These are phyloP conservation scores for Nibea albiflora DNA, from an alignment of 2,113 vertebrate genomes.

Conservation along the genomic window DNA sequence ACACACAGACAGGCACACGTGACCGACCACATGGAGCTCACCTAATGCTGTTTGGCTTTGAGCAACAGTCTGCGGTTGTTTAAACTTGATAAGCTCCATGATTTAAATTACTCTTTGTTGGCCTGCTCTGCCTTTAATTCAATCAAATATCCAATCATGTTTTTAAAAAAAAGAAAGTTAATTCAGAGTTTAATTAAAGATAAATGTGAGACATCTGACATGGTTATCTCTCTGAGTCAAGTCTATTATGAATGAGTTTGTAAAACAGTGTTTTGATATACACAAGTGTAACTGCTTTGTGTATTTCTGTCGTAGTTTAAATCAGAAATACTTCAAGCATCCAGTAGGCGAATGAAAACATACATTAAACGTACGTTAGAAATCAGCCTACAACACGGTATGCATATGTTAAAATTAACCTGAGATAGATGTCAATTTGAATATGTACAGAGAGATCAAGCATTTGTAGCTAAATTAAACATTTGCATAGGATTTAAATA, in stretches of 20 bases:
- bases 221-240: background rate
- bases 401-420: no score
- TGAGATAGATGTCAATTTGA: no score
- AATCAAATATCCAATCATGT: background rate
- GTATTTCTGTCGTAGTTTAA: no score
- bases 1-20: conserved; percentile 74
- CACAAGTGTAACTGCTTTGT: background rate
- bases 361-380: no score
- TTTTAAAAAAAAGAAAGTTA: no score
- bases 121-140: background rate
- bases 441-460: no score
- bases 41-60: background rate
- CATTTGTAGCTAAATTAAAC: no score
- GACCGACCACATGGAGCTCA: conserved; percentile 73
- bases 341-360: no score
- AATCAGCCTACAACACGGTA: no score
- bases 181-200: background rate
- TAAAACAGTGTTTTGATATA: background rate
- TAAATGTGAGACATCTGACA: background rate
- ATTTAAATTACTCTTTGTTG: background rate
- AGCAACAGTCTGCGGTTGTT: background rate
- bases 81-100: background rate
- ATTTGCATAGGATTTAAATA: no score
- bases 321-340: no score
- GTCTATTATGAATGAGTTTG: no score